Percentiles rank a stretch among this genome's conserved stretches.
Evolutionary conservation across 2,113 vertebrate species (phyloP).

Genomic region (Sinosuthora webbiana): DNA sequence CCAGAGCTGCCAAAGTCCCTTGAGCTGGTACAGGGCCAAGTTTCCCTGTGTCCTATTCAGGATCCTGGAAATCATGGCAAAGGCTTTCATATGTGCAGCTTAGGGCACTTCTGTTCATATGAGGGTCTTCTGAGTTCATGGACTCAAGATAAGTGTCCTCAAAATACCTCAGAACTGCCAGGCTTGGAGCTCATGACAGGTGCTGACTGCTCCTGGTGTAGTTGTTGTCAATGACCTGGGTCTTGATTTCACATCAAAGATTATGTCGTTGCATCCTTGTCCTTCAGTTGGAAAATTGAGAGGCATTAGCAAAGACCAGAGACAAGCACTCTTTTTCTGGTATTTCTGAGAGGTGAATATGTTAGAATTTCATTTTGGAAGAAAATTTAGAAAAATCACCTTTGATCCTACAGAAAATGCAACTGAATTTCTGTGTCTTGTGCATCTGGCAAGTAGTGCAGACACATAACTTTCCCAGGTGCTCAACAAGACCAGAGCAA

Average conservation of each 20-base stretch:
- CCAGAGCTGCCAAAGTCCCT: not conserved
- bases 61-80: not conserved
- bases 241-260: not conserved
- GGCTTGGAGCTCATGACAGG: not conserved
- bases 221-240: not conserved
- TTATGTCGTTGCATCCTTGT: not conserved
- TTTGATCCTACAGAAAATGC: not conserved
- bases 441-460: not conserved
- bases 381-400: not conserved
- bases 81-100: not conserved
- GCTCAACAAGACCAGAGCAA: not conserved
- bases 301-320: not conserved
- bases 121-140: not conserved
- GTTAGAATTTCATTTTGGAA: not conserved
- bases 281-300: not conserved
- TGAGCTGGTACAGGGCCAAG: not conserved
- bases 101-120: not conserved
- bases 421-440: not conserved
- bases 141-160: not conserved
- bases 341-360: not conserved
- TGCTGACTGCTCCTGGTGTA: not conserved
- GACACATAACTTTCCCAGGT: not conserved
- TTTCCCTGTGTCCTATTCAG: not conserved
- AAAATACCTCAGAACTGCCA: not conserved
- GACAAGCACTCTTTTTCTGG: not conserved